Conservation (phyloP, 2,888 invertebrate genomes). For the Drosophila melanocephala region DNA sequence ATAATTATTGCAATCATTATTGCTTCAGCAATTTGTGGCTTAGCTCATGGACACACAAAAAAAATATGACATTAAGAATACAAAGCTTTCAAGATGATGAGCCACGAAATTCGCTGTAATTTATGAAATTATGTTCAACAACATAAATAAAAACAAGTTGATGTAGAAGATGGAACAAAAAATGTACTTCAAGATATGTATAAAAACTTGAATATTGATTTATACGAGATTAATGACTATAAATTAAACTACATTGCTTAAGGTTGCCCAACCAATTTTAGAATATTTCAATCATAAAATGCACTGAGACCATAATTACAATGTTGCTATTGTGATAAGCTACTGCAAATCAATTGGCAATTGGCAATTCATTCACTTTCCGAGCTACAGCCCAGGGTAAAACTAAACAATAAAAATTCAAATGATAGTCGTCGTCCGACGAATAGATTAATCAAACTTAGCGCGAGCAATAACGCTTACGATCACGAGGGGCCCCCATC, state of each 20-base stretch:
- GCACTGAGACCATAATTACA: constrained; percentile 1
- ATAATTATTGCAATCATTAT: constrained; percentile 34
- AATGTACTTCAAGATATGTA: not conserved
- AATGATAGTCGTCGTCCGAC: constrained; percentile 9
- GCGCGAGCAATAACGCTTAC: constrained; percentile 4
- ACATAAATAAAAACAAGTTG: not conserved
- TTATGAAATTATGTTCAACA: not conserved
- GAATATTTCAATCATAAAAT: constrained; percentile 5
- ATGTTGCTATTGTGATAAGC: constrained; percentile 8
- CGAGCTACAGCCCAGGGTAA: not conserved
- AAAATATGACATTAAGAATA: constrained; percentile 8
- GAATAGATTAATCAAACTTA: constrained; percentile 19
- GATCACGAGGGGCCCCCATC: not conserved
- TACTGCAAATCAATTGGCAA: constrained; percentile 37
- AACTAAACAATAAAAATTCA: not conserved
- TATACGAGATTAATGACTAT: not conserved
- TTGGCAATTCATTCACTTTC: not conserved
- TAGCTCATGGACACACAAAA: not conserved
- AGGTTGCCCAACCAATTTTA: not conserved
- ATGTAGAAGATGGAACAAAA: not conserved
- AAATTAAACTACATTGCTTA: not conserved
- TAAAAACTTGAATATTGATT: not conserved
- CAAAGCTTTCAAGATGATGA: not conserved
- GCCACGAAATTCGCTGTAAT: constrained; percentile 21
- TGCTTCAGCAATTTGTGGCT: constrained; percentile 23